A percentile compares a stretch with the other conserved stretches of the same genome.
Evolutionary conservation across 2,113 vertebrate genomes (phyloP).

Genomic region (Telmatochromis sp.): DNA sequence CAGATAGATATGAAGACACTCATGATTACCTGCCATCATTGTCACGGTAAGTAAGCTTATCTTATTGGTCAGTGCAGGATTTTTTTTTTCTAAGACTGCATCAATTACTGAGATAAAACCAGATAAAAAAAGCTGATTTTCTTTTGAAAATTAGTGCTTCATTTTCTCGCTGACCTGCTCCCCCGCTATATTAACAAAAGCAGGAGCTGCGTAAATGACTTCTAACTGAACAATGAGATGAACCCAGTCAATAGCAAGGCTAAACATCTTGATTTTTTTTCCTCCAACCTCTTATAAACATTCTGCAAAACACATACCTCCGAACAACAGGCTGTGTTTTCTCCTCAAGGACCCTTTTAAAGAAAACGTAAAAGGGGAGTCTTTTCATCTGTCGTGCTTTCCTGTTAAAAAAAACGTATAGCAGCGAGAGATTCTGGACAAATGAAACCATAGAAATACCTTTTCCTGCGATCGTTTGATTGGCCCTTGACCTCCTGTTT

Average conservation of each 20-base stretch:
- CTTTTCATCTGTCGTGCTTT: not conserved
- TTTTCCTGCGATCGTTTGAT: not conserved
- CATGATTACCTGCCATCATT: not conserved
- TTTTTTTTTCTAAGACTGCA: not conserved
- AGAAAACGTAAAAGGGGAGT: not conserved
- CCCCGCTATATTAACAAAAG: not conserved
- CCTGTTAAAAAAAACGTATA: not conserved
- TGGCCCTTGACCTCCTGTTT: conserved; percentile 12
- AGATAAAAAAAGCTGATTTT: not conserved
- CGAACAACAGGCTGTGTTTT: not conserved
- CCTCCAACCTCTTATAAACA: not conserved
- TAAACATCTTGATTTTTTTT: not conserved
- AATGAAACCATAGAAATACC: not conserved
- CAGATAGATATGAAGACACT: not conserved
- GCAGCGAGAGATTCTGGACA: not conserved
- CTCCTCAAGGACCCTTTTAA: not conserved
- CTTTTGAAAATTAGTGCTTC: not conserved
- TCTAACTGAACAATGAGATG: conserved; percentile 1
- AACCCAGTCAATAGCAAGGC: not conserved
- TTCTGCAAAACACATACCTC: not conserved
- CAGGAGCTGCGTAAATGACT: not conserved
- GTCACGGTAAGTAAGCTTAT: not conserved
- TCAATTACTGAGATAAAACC: not conserved
- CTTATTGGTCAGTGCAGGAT: not conserved
- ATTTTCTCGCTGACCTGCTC: not conserved